phyloP scores from a whole-genome alignment of 1,140 invertebrate genomes.

The Eueides isabella region DNA sequence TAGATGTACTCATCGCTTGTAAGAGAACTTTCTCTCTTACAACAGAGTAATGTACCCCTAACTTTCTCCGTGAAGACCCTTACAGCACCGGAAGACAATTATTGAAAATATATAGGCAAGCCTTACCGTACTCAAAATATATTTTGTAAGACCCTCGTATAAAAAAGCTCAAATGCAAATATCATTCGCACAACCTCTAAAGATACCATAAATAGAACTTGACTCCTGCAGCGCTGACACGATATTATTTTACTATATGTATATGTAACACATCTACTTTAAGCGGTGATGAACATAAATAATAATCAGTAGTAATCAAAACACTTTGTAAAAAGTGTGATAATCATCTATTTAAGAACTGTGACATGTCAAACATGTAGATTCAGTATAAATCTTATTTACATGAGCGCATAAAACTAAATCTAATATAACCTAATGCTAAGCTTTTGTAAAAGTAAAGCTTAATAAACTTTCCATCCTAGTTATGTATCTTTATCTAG shows the following conservation, averaged over 20 bases:
- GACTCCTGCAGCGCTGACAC: neutral
- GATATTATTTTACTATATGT: neutral
- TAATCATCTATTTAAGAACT: neutral
- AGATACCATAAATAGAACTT: neutral
- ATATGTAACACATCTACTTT: neutral
- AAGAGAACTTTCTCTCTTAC: too few species aligned
- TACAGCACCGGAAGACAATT: too few species aligned
- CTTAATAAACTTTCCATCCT: constrained; percentile 35
- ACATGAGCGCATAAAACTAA: neutral
- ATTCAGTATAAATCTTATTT: neutral
- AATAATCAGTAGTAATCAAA: neutral
- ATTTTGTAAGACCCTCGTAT: too few species aligned
- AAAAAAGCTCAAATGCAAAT: neutral
- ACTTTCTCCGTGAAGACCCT: too few species aligned
- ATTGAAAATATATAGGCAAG: neutral
- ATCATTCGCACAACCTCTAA: neutral
- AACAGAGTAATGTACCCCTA: too few species aligned
- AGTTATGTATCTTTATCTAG: constrained; percentile 45
- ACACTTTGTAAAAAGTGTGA: neutral
- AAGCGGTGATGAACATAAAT: neutral
- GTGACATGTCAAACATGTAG: neutral
- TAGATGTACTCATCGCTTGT: too few species aligned
- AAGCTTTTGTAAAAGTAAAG: neutral
- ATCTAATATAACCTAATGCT: neutral
- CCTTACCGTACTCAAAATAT: neutral